These are phyloP conservation scores for Lucinisca nassula DNA, from an alignment of 2,888 invertebrate species.

Conservation along the genomic window DNA sequence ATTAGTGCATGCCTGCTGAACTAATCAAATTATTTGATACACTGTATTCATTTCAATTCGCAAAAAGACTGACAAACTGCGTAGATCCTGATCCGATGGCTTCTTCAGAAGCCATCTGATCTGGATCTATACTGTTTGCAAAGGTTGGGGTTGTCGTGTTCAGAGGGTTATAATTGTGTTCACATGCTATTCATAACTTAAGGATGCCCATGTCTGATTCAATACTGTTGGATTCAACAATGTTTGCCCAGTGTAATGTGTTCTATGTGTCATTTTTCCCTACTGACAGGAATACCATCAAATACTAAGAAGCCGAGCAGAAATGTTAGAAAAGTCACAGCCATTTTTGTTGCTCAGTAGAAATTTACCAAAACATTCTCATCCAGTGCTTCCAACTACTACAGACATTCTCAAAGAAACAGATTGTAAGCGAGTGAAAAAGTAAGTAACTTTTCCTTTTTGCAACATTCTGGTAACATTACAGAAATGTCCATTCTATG, in stretches of 20 bases:
- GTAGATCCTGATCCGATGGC: background rate
- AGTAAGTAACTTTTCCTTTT: slow-evolving; percentile 54
- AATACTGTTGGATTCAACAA: too few relatives aligned
- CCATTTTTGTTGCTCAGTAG: slow-evolving; percentile 59
- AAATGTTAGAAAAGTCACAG: slow-evolving; percentile 67
- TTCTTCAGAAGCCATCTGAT: background rate
- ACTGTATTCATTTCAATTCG: too few relatives aligned
- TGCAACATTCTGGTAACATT: too few relatives aligned
- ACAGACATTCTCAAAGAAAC: background rate
- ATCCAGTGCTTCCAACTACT: background rate
- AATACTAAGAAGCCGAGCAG: slow-evolving; percentile 59
- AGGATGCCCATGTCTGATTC: too few relatives aligned
- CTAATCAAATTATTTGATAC: too few relatives aligned
- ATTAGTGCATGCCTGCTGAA: too few relatives aligned
- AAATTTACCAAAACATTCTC: slow-evolving; percentile 47
- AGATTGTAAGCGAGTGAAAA: slow-evolving; percentile 57
- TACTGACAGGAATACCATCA: slow-evolving; percentile 59
- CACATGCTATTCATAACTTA: too few relatives aligned
- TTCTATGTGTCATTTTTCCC: background rate
- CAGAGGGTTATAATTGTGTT: too few relatives aligned
- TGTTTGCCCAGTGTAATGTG: too few relatives aligned
- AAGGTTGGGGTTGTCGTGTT: too few relatives aligned
- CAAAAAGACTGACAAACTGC: too few relatives aligned
- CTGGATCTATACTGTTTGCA: background rate
- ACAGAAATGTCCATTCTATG: too few relatives aligned